Conservation (phyloP, 1,140 invertebrate genomes). For the Drosophila nigrodunni region DNA sequence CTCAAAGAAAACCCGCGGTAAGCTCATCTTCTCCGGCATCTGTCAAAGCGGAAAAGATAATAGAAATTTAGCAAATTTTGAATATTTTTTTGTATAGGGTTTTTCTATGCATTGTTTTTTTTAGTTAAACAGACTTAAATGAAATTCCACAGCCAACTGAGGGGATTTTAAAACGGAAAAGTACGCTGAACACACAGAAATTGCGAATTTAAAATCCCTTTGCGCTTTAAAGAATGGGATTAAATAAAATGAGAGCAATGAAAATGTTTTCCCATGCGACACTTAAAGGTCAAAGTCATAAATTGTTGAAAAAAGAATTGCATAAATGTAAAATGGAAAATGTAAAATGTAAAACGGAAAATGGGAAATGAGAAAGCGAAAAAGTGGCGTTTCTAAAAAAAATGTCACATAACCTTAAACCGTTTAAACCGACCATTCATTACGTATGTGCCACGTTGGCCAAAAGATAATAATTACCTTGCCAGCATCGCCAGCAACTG, state of each 20-base stretch:
- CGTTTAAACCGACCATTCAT: conserved; percentile 60
- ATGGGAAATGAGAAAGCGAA: conserved; percentile 14
- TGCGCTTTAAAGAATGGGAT: conserved; percentile 9
- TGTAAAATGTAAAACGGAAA: conserved; percentile 8
- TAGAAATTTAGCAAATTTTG: neutral
- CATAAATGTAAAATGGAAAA: conserved; percentile 27
- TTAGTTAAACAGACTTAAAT: too few relatives aligned
- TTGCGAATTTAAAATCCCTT: neutral
- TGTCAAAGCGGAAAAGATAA: neutral
- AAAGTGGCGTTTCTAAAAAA: conserved; percentile 9
- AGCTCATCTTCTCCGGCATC: conserved; percentile 7
- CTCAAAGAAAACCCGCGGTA: conserved; percentile 43
- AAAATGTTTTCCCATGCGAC: conserved; percentile 29
- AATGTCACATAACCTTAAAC: conserved; percentile 63
- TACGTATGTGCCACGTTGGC: conserved; percentile 60
- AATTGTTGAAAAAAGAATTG: conserved; percentile 38
- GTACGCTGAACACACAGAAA: neutral
- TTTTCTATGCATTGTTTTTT: too few relatives aligned
- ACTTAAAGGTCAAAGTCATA: conserved; percentile 46
- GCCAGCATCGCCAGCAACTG: conserved; percentile 26
- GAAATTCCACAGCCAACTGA: neutral
- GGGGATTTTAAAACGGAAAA: neutral
- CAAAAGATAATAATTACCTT: conserved; percentile 72
- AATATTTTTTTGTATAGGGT: neutral
- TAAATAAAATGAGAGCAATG: conserved; percentile 35